Conservation (phyloP, 1,140 invertebrate species). For the Pseudomyrmex cubaensis region DNA sequence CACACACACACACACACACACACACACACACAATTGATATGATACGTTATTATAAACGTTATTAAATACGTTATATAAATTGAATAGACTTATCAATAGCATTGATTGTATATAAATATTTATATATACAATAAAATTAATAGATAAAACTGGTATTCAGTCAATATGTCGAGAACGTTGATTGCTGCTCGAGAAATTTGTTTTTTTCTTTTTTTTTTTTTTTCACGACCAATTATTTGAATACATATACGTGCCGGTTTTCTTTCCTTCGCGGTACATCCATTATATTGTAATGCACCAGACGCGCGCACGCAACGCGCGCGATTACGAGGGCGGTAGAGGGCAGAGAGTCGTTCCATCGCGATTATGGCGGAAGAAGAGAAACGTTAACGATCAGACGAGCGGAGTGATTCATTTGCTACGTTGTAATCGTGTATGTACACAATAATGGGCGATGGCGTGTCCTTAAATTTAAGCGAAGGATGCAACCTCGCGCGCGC, state of each 20-base stretch:
- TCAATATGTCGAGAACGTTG: not conserved
- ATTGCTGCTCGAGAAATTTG: too few species aligned
- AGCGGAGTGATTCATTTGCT: constrained; percentile 44
- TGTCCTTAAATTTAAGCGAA: constrained; percentile 40
- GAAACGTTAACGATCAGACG: constrained; percentile 35
- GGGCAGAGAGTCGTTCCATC: constrained; percentile 12
- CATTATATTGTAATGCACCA: constrained; percentile 37
- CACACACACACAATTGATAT: too few species aligned
- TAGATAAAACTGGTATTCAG: too few species aligned
- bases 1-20: too few species aligned
- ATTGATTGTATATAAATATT: too few species aligned
- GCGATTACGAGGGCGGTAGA: constrained; percentile 41
- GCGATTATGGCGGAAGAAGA: constrained; percentile 49
- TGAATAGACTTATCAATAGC: too few species aligned
- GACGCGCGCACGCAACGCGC: constrained; percentile 9
- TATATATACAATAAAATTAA: too few species aligned
- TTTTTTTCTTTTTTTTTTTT: not conserved
- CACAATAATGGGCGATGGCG: constrained; percentile 21
- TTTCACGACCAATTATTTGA: constrained; percentile 11
- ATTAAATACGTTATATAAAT: too few species aligned
- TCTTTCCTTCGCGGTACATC: too few species aligned
- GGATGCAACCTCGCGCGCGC: not conserved
- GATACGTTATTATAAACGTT: too few species aligned
- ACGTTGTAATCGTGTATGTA: constrained; percentile 25
- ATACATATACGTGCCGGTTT: not conserved